Percentiles rank a stretch among this genome's conserved stretches.
Conservation (phyloP, 2,113 vertebrate genomes). For the Phrynosoma blainvillii region DNA sequence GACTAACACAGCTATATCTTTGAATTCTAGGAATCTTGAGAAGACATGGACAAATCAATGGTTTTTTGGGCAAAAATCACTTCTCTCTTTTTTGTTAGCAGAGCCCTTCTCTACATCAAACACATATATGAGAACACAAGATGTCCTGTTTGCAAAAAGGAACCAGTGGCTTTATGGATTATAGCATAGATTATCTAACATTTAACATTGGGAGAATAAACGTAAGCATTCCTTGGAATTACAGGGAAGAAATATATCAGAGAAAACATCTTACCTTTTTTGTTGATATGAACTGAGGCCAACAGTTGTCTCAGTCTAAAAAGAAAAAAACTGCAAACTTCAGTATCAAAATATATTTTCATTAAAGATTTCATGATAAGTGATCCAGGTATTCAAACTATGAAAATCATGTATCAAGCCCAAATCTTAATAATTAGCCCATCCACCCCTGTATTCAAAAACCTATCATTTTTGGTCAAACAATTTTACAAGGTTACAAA, state of each 20-base stretch:
- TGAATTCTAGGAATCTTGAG: too few species aligned
- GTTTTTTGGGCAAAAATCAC: not conserved
- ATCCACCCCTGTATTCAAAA: too few species aligned
- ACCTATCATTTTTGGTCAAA: not conserved
- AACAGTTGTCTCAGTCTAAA: conserved; percentile 82
- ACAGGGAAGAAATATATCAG: not conserved
- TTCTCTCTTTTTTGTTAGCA: not conserved
- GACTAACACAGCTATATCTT: too few species aligned
- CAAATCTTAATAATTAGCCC: not conserved
- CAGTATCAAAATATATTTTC: not conserved
- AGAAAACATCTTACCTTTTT: conserved; percentile 78
- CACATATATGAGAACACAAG: not conserved
- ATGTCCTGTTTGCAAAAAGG: not conserved
- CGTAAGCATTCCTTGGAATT: not conserved
- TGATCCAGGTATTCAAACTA: not conserved
- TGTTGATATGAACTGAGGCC: conserved; percentile 84
- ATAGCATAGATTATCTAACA: not conserved
- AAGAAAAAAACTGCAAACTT: conserved; percentile 39
- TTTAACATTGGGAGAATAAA: not conserved
- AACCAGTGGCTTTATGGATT: not conserved
- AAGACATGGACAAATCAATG: too few species aligned
- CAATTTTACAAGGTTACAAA: not conserved
- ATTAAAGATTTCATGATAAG: not conserved
- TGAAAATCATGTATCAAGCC: not conserved
- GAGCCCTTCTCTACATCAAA: not conserved